phyloP scores from a whole-genome alignment of 2,113 vertebrate species.

The Melanerpes formicivorus region DNA sequence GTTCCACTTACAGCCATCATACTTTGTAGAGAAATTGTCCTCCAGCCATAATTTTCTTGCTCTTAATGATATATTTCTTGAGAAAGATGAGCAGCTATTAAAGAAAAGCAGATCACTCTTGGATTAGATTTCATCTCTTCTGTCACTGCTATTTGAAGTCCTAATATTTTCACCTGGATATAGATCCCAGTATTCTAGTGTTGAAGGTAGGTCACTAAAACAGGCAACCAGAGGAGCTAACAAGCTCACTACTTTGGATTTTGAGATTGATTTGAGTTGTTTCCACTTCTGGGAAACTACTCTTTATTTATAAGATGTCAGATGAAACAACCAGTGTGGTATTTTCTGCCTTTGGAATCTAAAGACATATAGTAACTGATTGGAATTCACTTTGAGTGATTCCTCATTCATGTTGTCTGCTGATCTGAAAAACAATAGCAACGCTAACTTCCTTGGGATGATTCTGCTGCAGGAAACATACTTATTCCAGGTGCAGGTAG shows the following conservation, averaged over 20 bases:
- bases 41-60: neutral
- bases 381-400: neutral
- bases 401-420: neutral
- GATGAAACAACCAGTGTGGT: neutral
- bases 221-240: neutral
- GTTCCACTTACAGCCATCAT: neutral
- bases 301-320: neutral
- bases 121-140: neutral
- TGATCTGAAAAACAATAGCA: neutral
- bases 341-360: neutral
- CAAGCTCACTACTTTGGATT: neutral
- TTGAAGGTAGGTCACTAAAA: neutral
- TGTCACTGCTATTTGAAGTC: neutral
- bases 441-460: neutral
- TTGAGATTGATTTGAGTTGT: neutral
- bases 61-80: accelerated
- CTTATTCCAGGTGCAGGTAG: neutral
- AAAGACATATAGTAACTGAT: neutral
- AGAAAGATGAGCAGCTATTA: neutral
- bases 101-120: neutral
- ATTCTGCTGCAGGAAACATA: neutral
- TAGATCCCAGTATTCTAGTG: neutral
- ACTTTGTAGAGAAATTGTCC: neutral
- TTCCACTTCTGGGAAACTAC: neutral
- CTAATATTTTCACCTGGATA: neutral